Percentiles rank a stretch among this genome's conserved stretches.
Conservation (phyloP, 2,888 invertebrate species). For the Scaptomyza reducta region DNA sequence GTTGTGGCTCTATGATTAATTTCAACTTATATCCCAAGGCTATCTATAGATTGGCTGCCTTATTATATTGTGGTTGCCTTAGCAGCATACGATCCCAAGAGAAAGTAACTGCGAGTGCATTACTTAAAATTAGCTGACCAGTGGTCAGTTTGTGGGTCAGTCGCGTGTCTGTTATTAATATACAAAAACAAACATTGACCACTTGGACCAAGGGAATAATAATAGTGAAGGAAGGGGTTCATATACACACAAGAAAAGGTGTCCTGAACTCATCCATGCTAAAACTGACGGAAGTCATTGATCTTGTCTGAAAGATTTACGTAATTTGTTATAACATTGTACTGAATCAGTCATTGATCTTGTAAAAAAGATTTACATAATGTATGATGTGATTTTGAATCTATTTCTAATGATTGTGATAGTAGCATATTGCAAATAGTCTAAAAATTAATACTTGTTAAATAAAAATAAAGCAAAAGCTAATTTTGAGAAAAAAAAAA, state of each 20-base stretch:
- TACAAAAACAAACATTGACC: constrained; percentile 69
- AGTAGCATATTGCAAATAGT: background rate
- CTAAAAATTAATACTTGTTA: background rate
- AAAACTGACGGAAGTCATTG: constrained; percentile 45
- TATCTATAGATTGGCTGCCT: constrained; percentile 61
- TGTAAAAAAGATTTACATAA: too few relatives aligned
- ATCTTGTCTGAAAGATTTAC: constrained; percentile 22
- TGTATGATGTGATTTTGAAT: background rate
- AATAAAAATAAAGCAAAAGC: background rate
- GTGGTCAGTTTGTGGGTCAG: constrained; percentile 70
- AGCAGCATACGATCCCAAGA: constrained; percentile 23
- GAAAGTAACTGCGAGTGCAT: constrained; percentile 7
- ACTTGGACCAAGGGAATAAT: constrained; percentile 34
- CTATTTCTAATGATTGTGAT: background rate
- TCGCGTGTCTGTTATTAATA: constrained; percentile 76
- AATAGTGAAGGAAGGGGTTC: constrained; percentile 31
- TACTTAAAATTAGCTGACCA: constrained; percentile 62
- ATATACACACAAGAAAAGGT: constrained; percentile 15
- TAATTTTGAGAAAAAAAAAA: too few relatives aligned
- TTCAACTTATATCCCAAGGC: constrained; percentile 65
- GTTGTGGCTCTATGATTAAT: constrained; percentile 68
- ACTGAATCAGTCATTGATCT: too few relatives aligned
- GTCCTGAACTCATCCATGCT: constrained; percentile 2
- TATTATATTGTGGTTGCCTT: constrained; percentile 36
- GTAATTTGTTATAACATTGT: background rate